phyloP scores from a whole-genome alignment of 2,888 invertebrate genomes.

The Imbricaverruca yamaguchii region DNA sequence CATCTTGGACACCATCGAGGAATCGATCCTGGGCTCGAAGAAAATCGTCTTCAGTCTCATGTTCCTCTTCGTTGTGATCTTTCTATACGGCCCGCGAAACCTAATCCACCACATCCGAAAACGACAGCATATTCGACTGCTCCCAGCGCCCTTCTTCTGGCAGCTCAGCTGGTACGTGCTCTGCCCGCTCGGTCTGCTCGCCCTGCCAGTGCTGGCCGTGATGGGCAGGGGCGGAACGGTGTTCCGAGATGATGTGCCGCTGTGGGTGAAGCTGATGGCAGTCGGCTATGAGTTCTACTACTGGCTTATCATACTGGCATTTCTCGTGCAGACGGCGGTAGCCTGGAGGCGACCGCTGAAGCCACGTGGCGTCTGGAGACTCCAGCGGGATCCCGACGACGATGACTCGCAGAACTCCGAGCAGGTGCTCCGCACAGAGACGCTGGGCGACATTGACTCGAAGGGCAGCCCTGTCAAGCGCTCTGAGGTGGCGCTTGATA shows the following conservation, averaged over 20 bases:
- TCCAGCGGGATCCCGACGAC: not conserved
- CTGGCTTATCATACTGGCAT: not conserved
- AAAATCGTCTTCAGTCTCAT: not conserved
- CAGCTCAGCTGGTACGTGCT: not conserved
- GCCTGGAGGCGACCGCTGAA: not conserved
- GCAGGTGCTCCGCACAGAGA: not conserved
- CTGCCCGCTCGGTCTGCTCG: not conserved
- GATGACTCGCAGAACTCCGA: not conserved
- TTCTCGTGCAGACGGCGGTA: not conserved
- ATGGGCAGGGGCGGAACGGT: not conserved
- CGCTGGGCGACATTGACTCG: not conserved
- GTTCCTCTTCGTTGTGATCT: not conserved
- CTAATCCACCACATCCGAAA: not conserved
- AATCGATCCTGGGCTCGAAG: not conserved
- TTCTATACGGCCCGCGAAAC: not conserved
- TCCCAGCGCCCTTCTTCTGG: conserved; percentile 2
- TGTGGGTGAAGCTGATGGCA: not conserved
- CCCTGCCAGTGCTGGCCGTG: not conserved
- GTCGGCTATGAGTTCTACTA: not conserved
- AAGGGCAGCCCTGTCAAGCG: conserved; percentile 29
- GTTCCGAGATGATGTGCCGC: not conserved
- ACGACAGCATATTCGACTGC: not conserved
- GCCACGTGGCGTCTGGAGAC: not conserved
- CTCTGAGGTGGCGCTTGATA: conserved; percentile 26
- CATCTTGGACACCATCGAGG: conserved; percentile 1